A percentile compares a stretch with the other conserved stretches of the same genome.
Evolutionary conservation across 2,113 vertebrate species (phyloP).

Genomic region (Ictalurus furcatus): DNA sequence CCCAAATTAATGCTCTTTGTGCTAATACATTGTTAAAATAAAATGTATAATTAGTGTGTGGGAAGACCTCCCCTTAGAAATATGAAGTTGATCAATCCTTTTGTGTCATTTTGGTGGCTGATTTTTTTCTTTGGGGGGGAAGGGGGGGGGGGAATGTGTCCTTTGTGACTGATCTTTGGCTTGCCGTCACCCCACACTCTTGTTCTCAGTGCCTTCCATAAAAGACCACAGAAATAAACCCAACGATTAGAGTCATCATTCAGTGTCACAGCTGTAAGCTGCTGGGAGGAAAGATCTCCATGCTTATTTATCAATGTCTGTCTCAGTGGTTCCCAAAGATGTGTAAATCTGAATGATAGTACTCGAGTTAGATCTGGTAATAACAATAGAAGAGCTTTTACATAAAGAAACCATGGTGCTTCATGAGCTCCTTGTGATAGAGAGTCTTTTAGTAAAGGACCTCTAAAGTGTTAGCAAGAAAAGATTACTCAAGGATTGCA

Average conservation of each 20-base stretch:
- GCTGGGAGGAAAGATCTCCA: constrained; percentile 37
- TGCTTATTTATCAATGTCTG: constrained; percentile 46
- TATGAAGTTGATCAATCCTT: constrained; percentile 41
- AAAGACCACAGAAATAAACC: constrained; percentile 42
- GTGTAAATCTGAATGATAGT: constrained; percentile 37
- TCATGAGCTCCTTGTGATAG: background rate
- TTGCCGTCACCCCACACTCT: constrained; percentile 18
- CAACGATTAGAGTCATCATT: constrained; percentile 48
- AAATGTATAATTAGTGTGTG: constrained; percentile 40
- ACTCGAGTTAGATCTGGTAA: constrained; percentile 33
- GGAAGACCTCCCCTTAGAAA: constrained; percentile 28
- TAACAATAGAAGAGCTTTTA: constrained; percentile 41
- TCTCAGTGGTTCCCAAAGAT: constrained; percentile 30
- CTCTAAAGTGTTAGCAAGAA: background rate
- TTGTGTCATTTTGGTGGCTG: background rate
- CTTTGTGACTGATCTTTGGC: constrained; percentile 34
- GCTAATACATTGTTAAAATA: constrained; percentile 30
- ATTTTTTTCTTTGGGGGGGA: background rate
- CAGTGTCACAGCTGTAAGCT: constrained; percentile 45
- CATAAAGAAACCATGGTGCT: constrained; percentile 17
- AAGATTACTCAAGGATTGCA: background rate
- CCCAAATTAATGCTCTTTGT: constrained; percentile 45
- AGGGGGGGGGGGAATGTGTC: background rate
- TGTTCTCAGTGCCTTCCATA: constrained; percentile 25
- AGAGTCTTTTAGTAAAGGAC: background rate